phyloP scores from a whole-genome alignment of 2,113 vertebrate species.

The Megaceryle maxima region DNA sequence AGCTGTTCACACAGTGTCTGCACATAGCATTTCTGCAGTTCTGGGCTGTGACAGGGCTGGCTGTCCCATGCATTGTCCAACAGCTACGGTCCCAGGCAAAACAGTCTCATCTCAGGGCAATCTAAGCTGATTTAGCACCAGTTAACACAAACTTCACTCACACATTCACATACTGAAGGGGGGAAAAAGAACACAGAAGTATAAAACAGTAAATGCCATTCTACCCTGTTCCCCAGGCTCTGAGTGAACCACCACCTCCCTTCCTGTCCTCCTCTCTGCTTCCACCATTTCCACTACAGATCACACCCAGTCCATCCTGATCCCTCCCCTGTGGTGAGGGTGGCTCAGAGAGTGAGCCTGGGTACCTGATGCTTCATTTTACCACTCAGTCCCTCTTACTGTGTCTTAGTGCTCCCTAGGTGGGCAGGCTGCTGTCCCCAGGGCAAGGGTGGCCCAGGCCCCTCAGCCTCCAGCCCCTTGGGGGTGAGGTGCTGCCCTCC shows the following conservation, averaged over 20 bases:
- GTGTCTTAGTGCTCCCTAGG: background rate
- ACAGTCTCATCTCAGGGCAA: background rate
- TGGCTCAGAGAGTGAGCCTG: fast-evolving
- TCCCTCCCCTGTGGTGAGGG: background rate
- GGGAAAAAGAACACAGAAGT: background rate
- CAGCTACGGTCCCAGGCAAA: background rate
- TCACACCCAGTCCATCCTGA: background rate
- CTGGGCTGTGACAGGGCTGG: background rate
- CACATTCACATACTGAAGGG: background rate
- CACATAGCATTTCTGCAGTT: background rate
- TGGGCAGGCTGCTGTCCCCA: background rate
- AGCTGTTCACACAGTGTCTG: background rate
- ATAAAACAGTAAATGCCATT: background rate
- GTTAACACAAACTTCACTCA: background rate
- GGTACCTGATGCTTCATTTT: background rate
- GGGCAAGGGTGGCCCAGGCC: background rate
- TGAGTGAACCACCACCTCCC: background rate
- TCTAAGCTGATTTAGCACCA: background rate
- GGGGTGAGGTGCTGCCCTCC: background rate
- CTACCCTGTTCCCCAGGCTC: background rate
- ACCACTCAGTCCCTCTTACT: background rate
- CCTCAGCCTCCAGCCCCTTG: background rate
- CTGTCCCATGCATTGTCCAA: background rate
- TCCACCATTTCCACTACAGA: background rate
- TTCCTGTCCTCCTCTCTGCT: background rate